Percentiles rank a stretch among this genome's conserved stretches.
Evolutionary conservation across 2,888 invertebrate species (phyloP).

Genomic region (Blastobasis lacticolella): DNA sequence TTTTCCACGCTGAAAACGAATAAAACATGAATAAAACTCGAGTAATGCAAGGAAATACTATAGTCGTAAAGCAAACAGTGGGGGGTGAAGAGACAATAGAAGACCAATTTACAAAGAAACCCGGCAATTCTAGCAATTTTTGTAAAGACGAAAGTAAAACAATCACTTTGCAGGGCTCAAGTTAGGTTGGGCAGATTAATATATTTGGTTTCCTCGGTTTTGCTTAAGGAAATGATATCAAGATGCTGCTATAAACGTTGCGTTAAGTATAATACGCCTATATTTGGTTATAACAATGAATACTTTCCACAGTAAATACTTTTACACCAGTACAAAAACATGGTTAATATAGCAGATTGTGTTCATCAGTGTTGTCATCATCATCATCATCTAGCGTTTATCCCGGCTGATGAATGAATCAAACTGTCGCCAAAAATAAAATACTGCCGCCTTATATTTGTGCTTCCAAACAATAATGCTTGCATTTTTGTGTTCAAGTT

Average conservation of each 20-base stretch:
- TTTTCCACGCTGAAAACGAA: slow-evolving; percentile 23
- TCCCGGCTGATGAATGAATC: no score
- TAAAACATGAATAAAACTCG: slow-evolving; percentile 36
- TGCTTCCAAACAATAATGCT: no score
- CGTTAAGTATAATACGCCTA: background rate
- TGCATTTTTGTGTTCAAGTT: no score
- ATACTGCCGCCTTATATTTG: no score
- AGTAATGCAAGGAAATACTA: slow-evolving; percentile 26
- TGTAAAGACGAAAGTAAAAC: background rate
- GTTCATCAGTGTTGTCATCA: no score
- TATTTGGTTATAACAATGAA: no score
- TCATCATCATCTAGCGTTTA: no score
- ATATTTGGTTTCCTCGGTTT: slow-evolving; percentile 12
- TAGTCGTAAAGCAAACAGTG: slow-evolving; percentile 31
- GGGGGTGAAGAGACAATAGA: slow-evolving; percentile 11
- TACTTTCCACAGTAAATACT: no score
- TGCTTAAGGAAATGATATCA: background rate
- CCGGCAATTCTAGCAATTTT: background rate
- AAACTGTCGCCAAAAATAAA: no score
- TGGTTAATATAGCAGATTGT: no score
- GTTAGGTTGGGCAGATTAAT: slow-evolving; percentile 10
- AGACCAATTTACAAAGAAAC: slow-evolving; percentile 7
- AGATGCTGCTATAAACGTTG: background rate
- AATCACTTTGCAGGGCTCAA: slow-evolving; percentile 6
- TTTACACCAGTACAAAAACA: no score